Evolutionary conservation across 2,888 invertebrate genomes (phyloP).

Genomic region (Pseudanteris insignis): DNA sequence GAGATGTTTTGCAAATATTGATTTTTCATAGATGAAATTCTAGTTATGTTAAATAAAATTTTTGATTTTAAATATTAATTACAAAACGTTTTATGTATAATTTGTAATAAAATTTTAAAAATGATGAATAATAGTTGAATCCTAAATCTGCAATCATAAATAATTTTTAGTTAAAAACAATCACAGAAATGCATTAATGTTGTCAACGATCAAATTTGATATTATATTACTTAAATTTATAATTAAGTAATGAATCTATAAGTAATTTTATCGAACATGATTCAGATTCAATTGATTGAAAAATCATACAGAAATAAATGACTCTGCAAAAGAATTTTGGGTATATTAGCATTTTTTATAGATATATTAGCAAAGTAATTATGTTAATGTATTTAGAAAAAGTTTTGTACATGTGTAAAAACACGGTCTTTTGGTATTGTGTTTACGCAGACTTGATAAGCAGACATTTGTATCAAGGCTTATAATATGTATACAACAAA

Average conservation of each 20-base stretch:
- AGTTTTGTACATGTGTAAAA: constrained; percentile 47
- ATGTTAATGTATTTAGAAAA: constrained; percentile 35
- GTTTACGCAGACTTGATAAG: constrained; percentile 22
- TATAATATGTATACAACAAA: constrained; percentile 51
- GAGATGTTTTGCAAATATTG: too few relatives aligned
- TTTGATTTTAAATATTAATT: too few relatives aligned
- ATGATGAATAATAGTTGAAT: constrained; percentile 1
- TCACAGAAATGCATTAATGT: constrained; percentile 8
- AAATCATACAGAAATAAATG: too few relatives aligned
- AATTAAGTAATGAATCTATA: neutral
- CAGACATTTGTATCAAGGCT: constrained; percentile 52
- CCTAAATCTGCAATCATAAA: neutral
- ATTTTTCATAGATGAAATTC: too few relatives aligned
- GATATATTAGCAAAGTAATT: constrained; percentile 30
- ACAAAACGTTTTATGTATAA: too few relatives aligned
- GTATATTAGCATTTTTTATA: too few relatives aligned
- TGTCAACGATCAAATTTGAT: neutral
- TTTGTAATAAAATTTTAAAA: too few relatives aligned
- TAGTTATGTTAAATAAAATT: too few relatives aligned
- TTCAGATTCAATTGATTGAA: constrained; percentile 7
- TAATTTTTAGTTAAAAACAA: constrained; percentile 1
- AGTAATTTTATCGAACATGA: neutral
- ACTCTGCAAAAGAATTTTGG: too few relatives aligned
- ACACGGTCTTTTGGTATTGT: constrained; percentile 32
- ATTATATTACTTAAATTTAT: too few relatives aligned